Conservation (phyloP, 2,797 vertebrate species). For the Premnoplex brunnescens region DNA sequence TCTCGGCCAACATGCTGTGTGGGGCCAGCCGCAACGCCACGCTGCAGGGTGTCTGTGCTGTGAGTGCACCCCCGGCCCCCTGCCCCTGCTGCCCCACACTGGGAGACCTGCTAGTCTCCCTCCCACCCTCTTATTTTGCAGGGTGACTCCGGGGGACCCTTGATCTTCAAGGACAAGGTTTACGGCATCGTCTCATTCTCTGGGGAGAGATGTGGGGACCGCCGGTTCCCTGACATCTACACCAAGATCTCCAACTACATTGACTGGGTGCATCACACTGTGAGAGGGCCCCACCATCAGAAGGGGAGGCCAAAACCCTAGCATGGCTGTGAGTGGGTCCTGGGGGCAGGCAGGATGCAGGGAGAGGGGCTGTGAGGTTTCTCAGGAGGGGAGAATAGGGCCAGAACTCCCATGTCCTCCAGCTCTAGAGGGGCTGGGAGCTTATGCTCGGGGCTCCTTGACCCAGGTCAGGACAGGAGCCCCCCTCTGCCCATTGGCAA, state of each 20-base stretch:
- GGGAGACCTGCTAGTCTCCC: accelerated
- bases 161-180: slow-evolving; percentile 66
- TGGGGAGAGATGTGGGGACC: slow-evolving; percentile 71
- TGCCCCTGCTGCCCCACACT: accelerated
- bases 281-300: background rate
- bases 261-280: slow-evolving; percentile 53
- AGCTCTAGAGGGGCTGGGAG: background rate
- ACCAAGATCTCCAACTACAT: slow-evolving; percentile 69
- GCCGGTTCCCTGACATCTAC: slow-evolving; percentile 76
- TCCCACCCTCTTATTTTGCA: background rate
- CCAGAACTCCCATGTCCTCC: too few species aligned
- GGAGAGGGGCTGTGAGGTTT: accelerated
- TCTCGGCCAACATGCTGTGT: background rate
- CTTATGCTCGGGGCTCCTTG: background rate
- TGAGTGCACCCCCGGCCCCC: accelerated
- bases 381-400: background rate
- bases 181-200: slow-evolving; percentile 80
- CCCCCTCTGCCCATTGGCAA: accelerated
- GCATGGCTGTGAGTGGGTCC: background rate
- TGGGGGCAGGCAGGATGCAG: accelerated
- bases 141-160: slow-evolving; percentile 83
- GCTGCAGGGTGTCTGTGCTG: background rate
- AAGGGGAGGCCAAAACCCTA: background rate
- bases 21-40: background rate
- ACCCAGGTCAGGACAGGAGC: background rate